Percentiles rank a stretch among this genome's conserved stretches.
phyloP scores from a whole-genome alignment of 2,113 vertebrate genomes.

The Oryzias curvinotus region DNA sequence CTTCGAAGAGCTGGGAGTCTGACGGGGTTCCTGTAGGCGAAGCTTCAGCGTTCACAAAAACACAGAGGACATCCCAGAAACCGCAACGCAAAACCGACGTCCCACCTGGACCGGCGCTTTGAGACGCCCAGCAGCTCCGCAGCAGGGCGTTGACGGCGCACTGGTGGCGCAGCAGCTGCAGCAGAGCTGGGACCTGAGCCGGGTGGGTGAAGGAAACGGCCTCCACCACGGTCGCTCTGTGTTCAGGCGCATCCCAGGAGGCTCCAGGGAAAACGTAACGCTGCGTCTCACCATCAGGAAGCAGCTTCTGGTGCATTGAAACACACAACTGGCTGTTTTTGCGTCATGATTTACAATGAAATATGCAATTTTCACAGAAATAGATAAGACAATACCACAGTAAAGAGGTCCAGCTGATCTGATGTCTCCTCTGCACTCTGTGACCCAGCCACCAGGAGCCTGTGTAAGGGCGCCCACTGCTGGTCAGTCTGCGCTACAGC shows the following conservation, averaged over 20 bases:
- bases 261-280: conserved; percentile 72
- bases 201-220: conserved; percentile 82
- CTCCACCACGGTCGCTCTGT: conserved; percentile 67
- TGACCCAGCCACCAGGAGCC: conserved; percentile 51
- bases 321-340: not conserved
- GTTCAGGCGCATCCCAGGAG: conserved; percentile 42
- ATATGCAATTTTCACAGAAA: too few relatives aligned
- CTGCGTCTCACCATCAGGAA: conserved; percentile 75
- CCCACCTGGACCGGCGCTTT: conserved; percentile 57
- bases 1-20: conserved; percentile 79
- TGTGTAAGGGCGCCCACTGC: conserved; percentile 73
- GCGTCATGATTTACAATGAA: not conserved
- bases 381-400: conserved; percentile 44
- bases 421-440: conserved; percentile 13
- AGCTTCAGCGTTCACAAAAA: not conserved
- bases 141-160: conserved; percentile 78
- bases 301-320: conserved; percentile 60
- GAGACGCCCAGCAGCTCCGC: conserved; percentile 73
- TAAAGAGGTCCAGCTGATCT: conserved; percentile 42
- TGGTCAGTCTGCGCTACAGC: conserved; percentile 60
- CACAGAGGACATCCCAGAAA: not conserved
- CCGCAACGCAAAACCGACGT: not conserved
- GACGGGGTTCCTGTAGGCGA: conserved; percentile 5
- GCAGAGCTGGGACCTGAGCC: conserved; percentile 72
- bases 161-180: conserved; percentile 83